phyloP scores from a whole-genome alignment of 2,888 invertebrate genomes.

The Pachycephus smyrnensis region DNA sequence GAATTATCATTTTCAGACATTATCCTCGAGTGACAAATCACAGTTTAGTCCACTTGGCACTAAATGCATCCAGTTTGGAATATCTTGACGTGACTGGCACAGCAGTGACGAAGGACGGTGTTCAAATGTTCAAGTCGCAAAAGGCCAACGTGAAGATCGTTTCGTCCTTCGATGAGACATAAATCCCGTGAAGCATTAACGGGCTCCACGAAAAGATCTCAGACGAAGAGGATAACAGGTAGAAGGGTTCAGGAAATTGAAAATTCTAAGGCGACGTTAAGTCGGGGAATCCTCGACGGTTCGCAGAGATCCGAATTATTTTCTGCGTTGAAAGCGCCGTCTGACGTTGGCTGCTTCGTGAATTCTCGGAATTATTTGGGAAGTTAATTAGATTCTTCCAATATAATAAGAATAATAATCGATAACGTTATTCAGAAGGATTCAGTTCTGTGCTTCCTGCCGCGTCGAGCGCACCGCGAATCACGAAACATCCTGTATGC shows the following conservation, averaged over 20 bases:
- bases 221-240: neutral
- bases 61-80: conserved; percentile 72
- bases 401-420: neutral
- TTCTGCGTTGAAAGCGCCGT: neutral
- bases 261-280: neutral
- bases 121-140: conserved; percentile 72
- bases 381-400: neutral
- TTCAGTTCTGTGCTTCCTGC: neutral
- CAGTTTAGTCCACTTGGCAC: conserved; percentile 73
- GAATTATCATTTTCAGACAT: conserved; percentile 66
- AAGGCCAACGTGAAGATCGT: conserved; percentile 70
- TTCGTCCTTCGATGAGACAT: conserved; percentile 55
- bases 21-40: conserved; percentile 75
- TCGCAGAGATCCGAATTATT: neutral
- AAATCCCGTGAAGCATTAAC: conserved; percentile 21
- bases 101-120: conserved; percentile 72
- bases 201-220: neutral
- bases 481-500: neutral
- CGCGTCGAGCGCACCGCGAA: neutral
- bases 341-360: neutral
- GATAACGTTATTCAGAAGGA: neutral
- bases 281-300: neutral
- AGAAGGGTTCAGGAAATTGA: neutral
- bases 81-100: conserved; percentile 78
- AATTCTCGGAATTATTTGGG: neutral